Conservation (phyloP, 2,888 invertebrate genomes). For the Platycheirus rosarum region DNA sequence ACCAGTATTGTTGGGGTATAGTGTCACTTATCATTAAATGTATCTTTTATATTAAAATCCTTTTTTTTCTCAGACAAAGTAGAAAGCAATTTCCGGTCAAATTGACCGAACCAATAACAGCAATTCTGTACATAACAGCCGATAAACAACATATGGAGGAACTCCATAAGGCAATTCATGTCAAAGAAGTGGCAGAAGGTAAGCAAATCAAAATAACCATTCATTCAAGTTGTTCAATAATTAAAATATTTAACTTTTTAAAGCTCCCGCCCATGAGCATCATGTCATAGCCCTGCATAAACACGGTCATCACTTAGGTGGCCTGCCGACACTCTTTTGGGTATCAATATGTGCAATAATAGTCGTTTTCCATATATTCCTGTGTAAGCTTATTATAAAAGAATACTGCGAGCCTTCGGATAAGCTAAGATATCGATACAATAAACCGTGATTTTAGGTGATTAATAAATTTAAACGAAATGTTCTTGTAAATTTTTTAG, state of each 20-base stretch:
- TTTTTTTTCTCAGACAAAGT: slow-evolving; percentile 78
- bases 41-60: neutral
- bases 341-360: slow-evolving; percentile 93
- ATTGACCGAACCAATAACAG: slow-evolving; percentile 93
- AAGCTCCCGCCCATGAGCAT: slow-evolving; percentile 94
- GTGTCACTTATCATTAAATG: neutral
- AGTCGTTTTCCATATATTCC: slow-evolving; percentile 94
- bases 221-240: no score
- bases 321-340: slow-evolving; percentile 96
- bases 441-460: slow-evolving; percentile 85
- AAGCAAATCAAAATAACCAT: no score
- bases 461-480: slow-evolving; percentile 38
- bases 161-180: slow-evolving; percentile 94
- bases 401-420: slow-evolving; percentile 91
- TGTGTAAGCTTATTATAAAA: slow-evolving; percentile 95
- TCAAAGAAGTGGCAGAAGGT: slow-evolving; percentile 89
- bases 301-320: slow-evolving; percentile 94
- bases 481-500: slow-evolving; percentile 56
- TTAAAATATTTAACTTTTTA: slow-evolving; percentile 73
- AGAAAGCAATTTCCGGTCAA: slow-evolving; percentile 92
- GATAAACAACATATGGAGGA: slow-evolving; percentile 95
- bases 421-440: slow-evolving; percentile 87
- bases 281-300: slow-evolving; percentile 95
- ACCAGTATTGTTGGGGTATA: slow-evolving; percentile 87
- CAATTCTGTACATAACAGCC: slow-evolving; percentile 94